Percentiles rank a stretch among this genome's conserved stretches.
Conservation (phyloP, 2,888 invertebrate genomes). For the Thysanoteuthis rhombus region DNA sequence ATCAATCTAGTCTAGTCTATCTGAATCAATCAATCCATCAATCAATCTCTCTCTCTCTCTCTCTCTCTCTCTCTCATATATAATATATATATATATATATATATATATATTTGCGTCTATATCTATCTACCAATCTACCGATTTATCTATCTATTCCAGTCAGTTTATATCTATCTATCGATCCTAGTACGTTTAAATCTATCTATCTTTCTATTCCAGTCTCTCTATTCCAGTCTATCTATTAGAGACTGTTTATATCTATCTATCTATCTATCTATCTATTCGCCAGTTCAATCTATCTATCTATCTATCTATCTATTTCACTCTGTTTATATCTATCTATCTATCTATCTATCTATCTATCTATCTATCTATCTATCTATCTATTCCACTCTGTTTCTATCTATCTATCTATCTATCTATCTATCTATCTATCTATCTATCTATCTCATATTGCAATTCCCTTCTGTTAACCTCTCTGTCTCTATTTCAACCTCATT, state of each 20-base stretch:
- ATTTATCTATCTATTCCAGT: not conserved
- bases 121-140: not conserved
- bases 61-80: not conserved
- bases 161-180: too few relatives aligned
- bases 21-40: too few relatives aligned
- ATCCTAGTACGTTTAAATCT: not conserved
- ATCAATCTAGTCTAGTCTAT: too few relatives aligned
- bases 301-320: not conserved
- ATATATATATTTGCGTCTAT: not conserved
- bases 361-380: not conserved
- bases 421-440: not conserved
- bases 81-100: not conserved
- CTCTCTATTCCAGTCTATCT: not conserved
- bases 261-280: not conserved
- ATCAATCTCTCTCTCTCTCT: not conserved
- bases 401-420: constrained; percentile 12
- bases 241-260: not conserved
- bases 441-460: not conserved
- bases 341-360: too few relatives aligned
- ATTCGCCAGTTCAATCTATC: not conserved
- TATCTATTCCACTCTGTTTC: too few relatives aligned
- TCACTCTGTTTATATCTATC: not conserved
- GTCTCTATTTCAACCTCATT: not conserved
- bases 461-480: too few relatives aligned
- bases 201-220: not conserved